phyloP scores from a whole-genome alignment of 1,140 invertebrate species.

The Drosophila kurseongensis region DNA sequence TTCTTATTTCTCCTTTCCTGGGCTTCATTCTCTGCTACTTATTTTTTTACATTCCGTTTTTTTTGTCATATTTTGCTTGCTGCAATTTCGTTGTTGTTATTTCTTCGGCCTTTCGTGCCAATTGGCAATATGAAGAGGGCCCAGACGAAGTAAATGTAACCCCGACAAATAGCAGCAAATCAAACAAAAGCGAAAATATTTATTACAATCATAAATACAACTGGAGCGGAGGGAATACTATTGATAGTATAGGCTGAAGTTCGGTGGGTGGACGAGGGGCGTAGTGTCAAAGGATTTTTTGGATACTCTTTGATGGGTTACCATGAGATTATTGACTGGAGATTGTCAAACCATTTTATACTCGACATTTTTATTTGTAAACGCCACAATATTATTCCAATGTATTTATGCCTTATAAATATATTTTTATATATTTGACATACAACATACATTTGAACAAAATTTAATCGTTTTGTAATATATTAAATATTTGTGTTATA shows the following conservation, averaged over 20 bases:
- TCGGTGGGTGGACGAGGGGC: not conserved
- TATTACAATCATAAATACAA: conserved; percentile 45
- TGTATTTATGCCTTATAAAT: no score
- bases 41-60: conserved; percentile 20
- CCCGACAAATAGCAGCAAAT: conserved; percentile 10
- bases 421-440: no score
- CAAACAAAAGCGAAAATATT: conserved; percentile 43
- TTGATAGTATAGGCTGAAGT: conserved; percentile 18
- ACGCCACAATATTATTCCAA: no score
- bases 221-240: conserved; percentile 25
- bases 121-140: conserved; percentile 28
- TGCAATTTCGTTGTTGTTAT: conserved; percentile 14
- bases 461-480: no score
- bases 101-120: conserved; percentile 28
- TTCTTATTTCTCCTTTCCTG: conserved; percentile 16
- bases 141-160: conserved; percentile 4
- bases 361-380: no score
- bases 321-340: not conserved
- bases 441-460: no score
- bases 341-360: no score
- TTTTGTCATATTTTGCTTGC: conserved; percentile 11
- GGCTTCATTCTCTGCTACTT: conserved; percentile 11
- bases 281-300: conserved; percentile 14
- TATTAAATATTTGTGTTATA: no score
- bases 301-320: not conserved